Conservation (phyloP, 2,888 invertebrate species). For the Rhagium mordax region DNA sequence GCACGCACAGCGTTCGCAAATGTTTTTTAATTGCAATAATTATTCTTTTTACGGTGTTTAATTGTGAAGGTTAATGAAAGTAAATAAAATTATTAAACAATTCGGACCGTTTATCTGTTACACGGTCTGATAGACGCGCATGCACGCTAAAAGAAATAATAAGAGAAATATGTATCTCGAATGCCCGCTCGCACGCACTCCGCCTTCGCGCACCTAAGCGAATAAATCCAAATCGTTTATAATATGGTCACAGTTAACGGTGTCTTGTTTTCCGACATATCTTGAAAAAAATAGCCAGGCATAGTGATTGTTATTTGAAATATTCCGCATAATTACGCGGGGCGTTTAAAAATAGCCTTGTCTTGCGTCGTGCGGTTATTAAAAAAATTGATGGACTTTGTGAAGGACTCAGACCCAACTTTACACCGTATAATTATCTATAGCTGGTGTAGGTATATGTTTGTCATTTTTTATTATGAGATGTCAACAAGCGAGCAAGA, state of each 20-base stretch:
- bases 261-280: not conserved
- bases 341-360: conserved; percentile 5
- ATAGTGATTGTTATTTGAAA: no score
- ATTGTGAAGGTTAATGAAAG: conserved; percentile 29
- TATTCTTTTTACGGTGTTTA: conserved; percentile 21
- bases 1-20: no score
- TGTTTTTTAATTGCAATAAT: conserved; percentile 2
- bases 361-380: not conserved
- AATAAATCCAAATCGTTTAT: no score
- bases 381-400: conserved; percentile 4
- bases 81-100: conserved; percentile 28
- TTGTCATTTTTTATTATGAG: no score
- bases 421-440: no score
- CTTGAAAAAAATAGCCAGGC: not conserved
- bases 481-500: no score
- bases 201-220: no score
- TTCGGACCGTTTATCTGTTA: not conserved
- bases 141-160: conserved; percentile 9
- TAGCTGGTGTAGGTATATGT: no score
- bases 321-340: not conserved
- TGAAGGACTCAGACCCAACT: not conserved
- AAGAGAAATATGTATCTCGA: not conserved
- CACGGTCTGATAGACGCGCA: conserved; percentile 18
- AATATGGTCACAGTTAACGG: no score
- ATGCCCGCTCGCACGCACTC: not conserved